Base-by-base conservation (phyloP, 37 sponge, comb jelly and placozoan species). In the Spongilla lacustris region DNA sequence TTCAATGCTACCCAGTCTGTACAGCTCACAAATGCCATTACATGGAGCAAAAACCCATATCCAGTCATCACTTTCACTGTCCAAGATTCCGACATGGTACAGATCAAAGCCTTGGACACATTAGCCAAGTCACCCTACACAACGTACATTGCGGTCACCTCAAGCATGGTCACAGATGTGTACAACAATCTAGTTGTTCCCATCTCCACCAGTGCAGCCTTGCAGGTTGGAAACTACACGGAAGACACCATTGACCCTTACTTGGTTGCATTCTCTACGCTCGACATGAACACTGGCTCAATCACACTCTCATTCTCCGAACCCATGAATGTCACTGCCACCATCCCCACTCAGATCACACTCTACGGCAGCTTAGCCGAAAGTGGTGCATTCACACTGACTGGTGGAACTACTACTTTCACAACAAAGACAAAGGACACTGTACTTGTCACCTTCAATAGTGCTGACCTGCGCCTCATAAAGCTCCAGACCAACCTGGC, bases 221-320 rank as follows among this genome's bases (percentile, higher is more conserved):
- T 91, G 50, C 75, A 79, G 68, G 97, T 94, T 2, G 34, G 49
- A 12, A 78, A 37, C 25, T 94, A 89, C 75, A 68, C 76, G 2
- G 78, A 81, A 77, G 97, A 97, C 76, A 31, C 67, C 27, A 88
- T 92, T 49, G 30, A 32, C 24, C 95, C 95, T 1, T 4, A 26
- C 2, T 50, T 97, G 41, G 50, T 71, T 1, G 38, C 84, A 30
- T 94, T 90, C 82, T 79, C 75, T 48, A 66, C 49, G 30, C 37
- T 97, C 28, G 97, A 97, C 72, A 87, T 97, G 85, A 81, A 92
- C 74, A 75, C 32, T 37, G 95, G 91, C 37, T 31, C 81, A 25
- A 28, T 97, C 33, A 87, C 74, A 19, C 81, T 97, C 28, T 90
- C 89, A 4, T 97, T 97, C 82, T 78, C 81, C 33, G 97, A 97